A percentile compares a stretch with the other conserved stretches of the same genome.
Conservation (phyloP, 2,113 vertebrate species). For the Elanus axillaris region DNA sequence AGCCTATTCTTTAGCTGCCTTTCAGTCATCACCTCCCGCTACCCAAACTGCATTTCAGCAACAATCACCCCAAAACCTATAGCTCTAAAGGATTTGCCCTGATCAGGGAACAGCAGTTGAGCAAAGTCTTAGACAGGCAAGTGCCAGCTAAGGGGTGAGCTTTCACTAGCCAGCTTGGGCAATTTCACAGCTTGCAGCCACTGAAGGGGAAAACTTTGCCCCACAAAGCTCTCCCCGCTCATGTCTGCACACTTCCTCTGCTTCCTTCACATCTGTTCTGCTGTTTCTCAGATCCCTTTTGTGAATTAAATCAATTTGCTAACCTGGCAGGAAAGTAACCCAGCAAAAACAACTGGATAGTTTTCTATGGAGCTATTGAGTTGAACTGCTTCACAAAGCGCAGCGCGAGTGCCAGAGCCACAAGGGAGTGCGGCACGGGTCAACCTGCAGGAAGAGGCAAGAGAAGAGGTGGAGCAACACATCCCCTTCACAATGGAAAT, state of each 20-base stretch:
- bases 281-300: neutral
- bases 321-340: neutral
- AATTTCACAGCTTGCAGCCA: neutral
- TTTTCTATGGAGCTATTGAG: neutral
- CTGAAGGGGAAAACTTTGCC: neutral
- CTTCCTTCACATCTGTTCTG: neutral
- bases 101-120: neutral
- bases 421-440: accelerated
- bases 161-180: accelerated
- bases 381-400: accelerated
- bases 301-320: neutral
- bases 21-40: neutral
- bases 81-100: neutral
- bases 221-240: neutral
- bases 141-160: neutral
- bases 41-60: neutral
- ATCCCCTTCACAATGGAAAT: neutral
- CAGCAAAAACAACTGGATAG: neutral
- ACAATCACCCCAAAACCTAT: neutral
- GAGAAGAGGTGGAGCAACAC: neutral
- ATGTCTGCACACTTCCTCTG: neutral
- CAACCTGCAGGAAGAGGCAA: neutral
- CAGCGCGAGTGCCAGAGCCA: neutral
- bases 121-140: neutral
- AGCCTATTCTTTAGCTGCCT: neutral